A percentile compares a stretch with the other conserved stretches of the same genome.
Conservation (phyloP, 2,113 vertebrate species). For the Macrotus californicus region DNA sequence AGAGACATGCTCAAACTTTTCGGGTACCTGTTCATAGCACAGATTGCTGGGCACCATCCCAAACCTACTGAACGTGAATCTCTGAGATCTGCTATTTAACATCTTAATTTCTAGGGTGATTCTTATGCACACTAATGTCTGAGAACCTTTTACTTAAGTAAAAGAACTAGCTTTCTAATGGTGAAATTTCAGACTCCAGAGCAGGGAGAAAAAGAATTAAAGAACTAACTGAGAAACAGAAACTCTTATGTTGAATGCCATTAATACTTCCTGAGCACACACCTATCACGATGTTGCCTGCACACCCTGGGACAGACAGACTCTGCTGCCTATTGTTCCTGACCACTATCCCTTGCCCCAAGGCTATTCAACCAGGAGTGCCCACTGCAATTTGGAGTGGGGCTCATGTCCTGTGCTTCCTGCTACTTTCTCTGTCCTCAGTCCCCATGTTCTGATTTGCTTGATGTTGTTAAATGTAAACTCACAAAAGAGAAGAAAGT, state of each 20-base stretch:
- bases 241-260: background rate
- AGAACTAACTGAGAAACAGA: background rate
- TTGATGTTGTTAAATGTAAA: background rate
- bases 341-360: rapidly evolving
- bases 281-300: too few relatives aligned
- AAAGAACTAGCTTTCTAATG: slow-evolving; percentile 19
- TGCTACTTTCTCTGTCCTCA: background rate
- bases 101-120: background rate
- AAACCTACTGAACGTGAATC: background rate
- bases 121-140: background rate
- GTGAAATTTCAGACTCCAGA: background rate
- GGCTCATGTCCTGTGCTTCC: background rate
- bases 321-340: background rate
- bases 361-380: background rate
- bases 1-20: background rate
- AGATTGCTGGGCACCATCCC: background rate
- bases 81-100: background rate
- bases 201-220: background rate
- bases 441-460: background rate
- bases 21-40: background rate
- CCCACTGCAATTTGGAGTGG: background rate
- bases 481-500: background rate
- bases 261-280: background rate
- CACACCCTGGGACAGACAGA: background rate
- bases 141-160: background rate